Conservation (phyloP, 1,140 invertebrate genomes). For the Drosophila ambigua region DNA sequence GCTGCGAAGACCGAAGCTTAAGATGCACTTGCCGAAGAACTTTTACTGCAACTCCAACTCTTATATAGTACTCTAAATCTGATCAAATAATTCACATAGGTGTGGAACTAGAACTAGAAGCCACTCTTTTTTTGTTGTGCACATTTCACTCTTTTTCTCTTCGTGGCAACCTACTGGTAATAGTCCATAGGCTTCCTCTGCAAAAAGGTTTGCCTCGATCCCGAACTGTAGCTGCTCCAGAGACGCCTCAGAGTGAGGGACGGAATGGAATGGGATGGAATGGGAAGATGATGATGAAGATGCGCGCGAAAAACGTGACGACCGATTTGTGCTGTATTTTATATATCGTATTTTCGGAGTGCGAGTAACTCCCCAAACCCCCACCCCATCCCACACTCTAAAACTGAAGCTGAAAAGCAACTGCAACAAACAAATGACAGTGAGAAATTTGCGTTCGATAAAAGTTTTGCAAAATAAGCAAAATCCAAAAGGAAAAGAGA, state of each 20-base stretch:
- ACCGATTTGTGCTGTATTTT: constrained; percentile 41
- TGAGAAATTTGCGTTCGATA: constrained; percentile 62
- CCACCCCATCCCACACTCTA: not conserved
- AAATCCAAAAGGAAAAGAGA: not conserved
- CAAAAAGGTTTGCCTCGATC: not conserved
- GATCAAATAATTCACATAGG: too few species aligned
- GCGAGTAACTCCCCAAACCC: too few species aligned
- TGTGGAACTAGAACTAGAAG: too few species aligned
- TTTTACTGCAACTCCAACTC: too few species aligned
- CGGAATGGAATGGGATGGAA: too few species aligned
- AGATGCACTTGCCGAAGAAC: too few species aligned
- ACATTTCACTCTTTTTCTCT: too few species aligned
- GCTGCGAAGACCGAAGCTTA: too few species aligned
- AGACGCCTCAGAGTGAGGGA: constrained; percentile 8
- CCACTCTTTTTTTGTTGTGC: too few species aligned
- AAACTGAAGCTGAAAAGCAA: constrained; percentile 12
- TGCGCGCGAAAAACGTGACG: constrained; percentile 77
- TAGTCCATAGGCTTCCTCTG: too few species aligned
- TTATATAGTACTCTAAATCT: too few species aligned
- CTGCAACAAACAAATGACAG: constrained; percentile 56
- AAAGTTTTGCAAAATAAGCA: constrained; percentile 17
- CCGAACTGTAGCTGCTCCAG: not conserved
- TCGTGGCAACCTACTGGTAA: too few species aligned
- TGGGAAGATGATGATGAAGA: constrained; percentile 65
- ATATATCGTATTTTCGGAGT: constrained; percentile 17